Evolutionary conservation across 2,888 invertebrate species (phyloP), one percentile per base, ranked within the genome.

Genomic region (Cataglyphis rosenhaueri): DNA sequence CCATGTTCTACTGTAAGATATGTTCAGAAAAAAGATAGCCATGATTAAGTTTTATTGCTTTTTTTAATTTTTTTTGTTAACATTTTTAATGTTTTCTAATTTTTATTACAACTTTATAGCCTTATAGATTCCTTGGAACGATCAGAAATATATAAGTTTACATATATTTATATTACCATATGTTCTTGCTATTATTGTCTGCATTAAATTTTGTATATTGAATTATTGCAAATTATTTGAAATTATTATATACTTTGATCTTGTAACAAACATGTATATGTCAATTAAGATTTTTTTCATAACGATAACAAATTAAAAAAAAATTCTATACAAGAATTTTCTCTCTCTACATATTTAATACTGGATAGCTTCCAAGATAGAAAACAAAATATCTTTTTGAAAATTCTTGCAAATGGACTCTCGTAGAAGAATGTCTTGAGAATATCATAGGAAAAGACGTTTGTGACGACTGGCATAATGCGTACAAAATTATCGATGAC

Each of bases 281-380:
- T 12, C 41, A 48, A 48, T 48, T 18, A 48, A 48, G 18, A 48
- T 15, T 48, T 48, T 5, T 18, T 18, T 18, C 12, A 15, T 44
- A 44, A 44, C 41, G 12, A 15, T 44, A 55, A 5, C 0, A 9
- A 21, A 55, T 55, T 55, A 0, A n/a, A 52, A 52, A n/a, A 21
- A 66, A 59, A 57, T 66, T n/a, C 8, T n/a, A 52, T 52, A 52
- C 18, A 48, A 48, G 44, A 48, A 48, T 15, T 18, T 48, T 48
- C 44, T 48, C 18, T 18, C 10, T 38, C 9, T 38, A 38, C 32
- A 59, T 76, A 65, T 9, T 15, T 48, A 18, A 5, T 48, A 38
- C 18, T 76, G 41, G 65, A 62, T 75, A 18, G 48, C 9, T 64
- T 75, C 75, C 64, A 75, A 75, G 48, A 48, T 29, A 48, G 48